Base-by-base conservation (phyloP, 2,888 invertebrate genomes). In the Caenorhabditis panamensis region DNA sequence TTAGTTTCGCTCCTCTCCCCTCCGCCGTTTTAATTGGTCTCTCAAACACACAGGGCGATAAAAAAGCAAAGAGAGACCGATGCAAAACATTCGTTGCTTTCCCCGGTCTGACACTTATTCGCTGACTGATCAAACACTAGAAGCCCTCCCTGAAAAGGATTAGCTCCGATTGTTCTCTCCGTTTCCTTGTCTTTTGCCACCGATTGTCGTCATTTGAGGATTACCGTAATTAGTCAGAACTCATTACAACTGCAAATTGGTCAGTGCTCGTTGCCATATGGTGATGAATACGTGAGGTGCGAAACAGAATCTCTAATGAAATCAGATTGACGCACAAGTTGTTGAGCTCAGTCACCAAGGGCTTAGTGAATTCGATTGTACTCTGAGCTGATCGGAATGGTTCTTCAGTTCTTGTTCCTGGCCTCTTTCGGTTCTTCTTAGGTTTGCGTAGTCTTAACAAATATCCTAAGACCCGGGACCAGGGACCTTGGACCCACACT, bases 241-340 rank as follows among this genome's bases (percentile, higher is more conserved):
- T 72, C 72, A 72, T 72, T 72, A 72, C 59, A 31, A 59, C 49
- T 73, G 73, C 64, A 73, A 73, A 73, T 73, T 66, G 73, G 47
- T 58, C 66, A 61, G 54, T 16, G 22, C 13, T 8, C 13, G 47
- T 26, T 58, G 66, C 16, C 75, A 66, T 75, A 63, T 73, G 73
- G 73, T 54, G 62, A 54, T 53, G 62, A 68, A 68, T 68, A 36
- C 47, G 58, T 68, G 37, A 58, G 68, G 58, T 68, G 62, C 1
- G 26, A n/a, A 18, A 49, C 11, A 13, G 41, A 41, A 69, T 59
- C 58, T 37, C 18, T 69, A 59, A 69, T 61, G 61, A 51, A 9
- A 24, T 31, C 53, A 37, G 68, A 61, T 61, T 61, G 59, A 69
- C 69, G 61, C 37, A 47, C 8, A 53, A 59, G 44, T 37, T 67